Evolutionary conservation across 2,113 vertebrate species (phyloP), one percentile per base, ranked within the genome.

Genomic region (Malurus alboscapulatus): DNA sequence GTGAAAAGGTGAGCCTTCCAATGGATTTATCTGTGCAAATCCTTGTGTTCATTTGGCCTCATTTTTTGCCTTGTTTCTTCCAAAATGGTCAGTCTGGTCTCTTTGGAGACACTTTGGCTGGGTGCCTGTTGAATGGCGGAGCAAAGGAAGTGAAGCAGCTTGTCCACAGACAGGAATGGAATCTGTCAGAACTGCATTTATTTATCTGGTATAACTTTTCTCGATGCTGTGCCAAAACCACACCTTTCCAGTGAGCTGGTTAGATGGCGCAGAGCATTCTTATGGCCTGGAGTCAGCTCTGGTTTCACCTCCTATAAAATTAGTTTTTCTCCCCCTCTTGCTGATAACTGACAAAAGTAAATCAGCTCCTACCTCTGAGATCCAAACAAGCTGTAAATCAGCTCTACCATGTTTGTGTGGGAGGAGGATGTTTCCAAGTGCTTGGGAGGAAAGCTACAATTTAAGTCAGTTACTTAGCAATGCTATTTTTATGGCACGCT

Each of bases 311-410:
- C 71, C 44, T 72, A 45, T 54, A 50, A 72, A 96, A 92, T 84
- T 27, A 63, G 87, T 91, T 95, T 92, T 94, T 92, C 87, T 89
- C 78, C 66, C 82, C 48, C 63, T 87, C 69, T 82, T 14, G 5
- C 63, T 87, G 40, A 71, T 76, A 89, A 76, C 58, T 67, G 55
- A 80, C 88, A 78, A 78, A 93, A 87, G 59, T 66, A 92, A 92
- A 93, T 72, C 74, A 67, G 17, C 81, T 88, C 63, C 69, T 73
- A 65, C 77, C 71, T 79, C 38, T 21, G 50, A 51, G 67, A 76
- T 48, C 45, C 63, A 87, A 88, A 45, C 51, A 65, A 59, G 80
- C 53, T 88, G 57, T 40, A 72, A 76, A 88, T 85, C 67, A 54
- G 16, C 54, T 42, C 54, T 29, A 1, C 73, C 30, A 0, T 36